Conservation (phyloP, 2,797 vertebrate species). For the Chloroceryle amazona region DNA sequence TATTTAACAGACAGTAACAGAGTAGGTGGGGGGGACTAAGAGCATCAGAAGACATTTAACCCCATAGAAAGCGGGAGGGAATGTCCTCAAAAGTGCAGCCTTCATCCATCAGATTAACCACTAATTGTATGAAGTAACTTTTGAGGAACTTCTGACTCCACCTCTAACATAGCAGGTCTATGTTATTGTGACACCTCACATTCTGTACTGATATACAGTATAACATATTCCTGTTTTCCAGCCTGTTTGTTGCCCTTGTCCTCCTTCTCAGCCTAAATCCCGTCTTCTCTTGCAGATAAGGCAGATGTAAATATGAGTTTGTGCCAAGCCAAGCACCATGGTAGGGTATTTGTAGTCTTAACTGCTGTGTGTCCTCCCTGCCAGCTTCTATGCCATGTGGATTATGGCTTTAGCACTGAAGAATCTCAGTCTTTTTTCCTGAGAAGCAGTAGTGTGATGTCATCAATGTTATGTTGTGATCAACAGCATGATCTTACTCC, state of each 20-base stretch:
- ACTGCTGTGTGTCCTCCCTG: background rate
- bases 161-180: background rate
- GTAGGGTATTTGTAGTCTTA: background rate
- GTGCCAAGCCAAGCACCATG: background rate
- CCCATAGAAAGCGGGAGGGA: too few species aligned
- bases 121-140: background rate
- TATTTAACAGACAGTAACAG: background rate
- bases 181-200: background rate
- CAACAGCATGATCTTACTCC: background rate
- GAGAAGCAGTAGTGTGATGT: background rate
- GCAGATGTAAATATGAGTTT: conserved; percentile 5
- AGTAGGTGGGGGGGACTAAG: background rate
- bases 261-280: conserved; percentile 14
- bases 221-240: background rate
- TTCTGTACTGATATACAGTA: background rate
- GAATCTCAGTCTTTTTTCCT: background rate
- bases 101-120: background rate
- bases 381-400: background rate
- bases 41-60: too few species aligned
- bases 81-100: background rate
- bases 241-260: background rate
- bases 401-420: background rate
- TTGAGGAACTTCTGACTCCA: background rate
- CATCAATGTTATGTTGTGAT: background rate
- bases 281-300: conserved; percentile 17